Conservation (phyloP, 1,140 invertebrate genomes). For the Camponotus floridanus region DNA sequence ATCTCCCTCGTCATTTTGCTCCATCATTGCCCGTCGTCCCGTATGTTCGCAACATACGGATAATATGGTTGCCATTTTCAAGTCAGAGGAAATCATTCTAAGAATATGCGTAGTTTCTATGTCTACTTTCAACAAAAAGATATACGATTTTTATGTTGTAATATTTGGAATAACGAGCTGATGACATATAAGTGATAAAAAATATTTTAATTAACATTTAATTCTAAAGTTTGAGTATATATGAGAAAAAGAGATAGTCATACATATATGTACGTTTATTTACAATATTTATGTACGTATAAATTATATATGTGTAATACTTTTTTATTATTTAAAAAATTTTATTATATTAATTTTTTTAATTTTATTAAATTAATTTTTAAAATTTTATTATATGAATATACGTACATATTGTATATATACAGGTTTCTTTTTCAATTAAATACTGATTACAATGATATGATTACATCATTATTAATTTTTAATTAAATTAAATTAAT, state of each 20-base stretch:
- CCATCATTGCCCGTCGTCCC: neutral
- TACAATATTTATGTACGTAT: neutral
- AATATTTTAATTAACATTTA: neutral
- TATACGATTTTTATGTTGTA: neutral
- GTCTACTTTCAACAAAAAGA: neutral
- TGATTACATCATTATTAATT: slow-evolving; percentile 19
- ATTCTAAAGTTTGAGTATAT: neutral
- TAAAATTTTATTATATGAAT: neutral
- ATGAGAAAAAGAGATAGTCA: too few species aligned
- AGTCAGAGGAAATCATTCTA: neutral
- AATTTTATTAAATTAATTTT: neutral
- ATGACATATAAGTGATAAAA: neutral
- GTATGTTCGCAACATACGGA: neutral
- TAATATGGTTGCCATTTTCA: slow-evolving; percentile 21
- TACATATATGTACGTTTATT: neutral
- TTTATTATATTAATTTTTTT: neutral
- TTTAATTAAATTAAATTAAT: slow-evolving; percentile 43
- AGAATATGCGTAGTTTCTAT: neutral
- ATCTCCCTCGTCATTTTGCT: slow-evolving; percentile 24
- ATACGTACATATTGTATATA: neutral
- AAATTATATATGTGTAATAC: neutral
- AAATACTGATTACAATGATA: neutral
- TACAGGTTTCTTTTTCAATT: neutral
- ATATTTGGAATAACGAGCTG: neutral
- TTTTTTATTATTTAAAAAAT: neutral